Base-by-base conservation (phyloP, 1,140 invertebrate genomes). In the Drosophila arawakana region DNA sequence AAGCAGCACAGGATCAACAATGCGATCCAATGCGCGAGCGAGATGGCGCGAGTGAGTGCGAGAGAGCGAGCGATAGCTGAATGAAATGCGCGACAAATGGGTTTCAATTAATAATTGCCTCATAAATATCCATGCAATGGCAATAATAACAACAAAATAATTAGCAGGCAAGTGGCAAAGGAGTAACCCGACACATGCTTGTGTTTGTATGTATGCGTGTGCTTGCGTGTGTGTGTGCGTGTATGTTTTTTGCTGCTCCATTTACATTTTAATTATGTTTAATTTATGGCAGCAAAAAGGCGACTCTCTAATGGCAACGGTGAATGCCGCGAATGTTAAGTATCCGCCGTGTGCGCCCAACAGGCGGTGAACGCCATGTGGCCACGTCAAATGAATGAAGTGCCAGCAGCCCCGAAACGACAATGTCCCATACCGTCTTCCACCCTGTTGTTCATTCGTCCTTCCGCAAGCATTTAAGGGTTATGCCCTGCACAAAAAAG, bases 211-310 rank as follows among this genome's bases (percentile, higher is more conserved):
- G 18, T 21, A 21, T 47, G 47, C 50, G 52, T 62, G 34, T 46
- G 60, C 21, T 6, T 30, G 6, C 18, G 0, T 37, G 1, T 35
- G 2, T 55, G 4, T 43, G 21, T 55, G 49, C 43, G 15, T 72
- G 57, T 62, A 30, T 59, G 44, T 61, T 44, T 49, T 6, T 50
- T 58, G 62, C 63, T 70, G 77, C 54, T 66, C 71, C 71, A 82
- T 75, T 81, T 76, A 81, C 75, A 86, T 82, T 82, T 85, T 79
- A 86, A 82, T 86, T 79, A 88, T 65, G 58, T 63, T 60, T 79
- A 76, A 88, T 88, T 88, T 88, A 85, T 79, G 71, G 62, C 78
- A 68, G 60, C 52, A 71, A 71, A 30, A 65, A 54, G 66, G 69
- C 43, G 65, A 74, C 68, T 71, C 68, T 71, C 43, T 41, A 77